Percentiles rank a stretch among this genome's conserved stretches.
Evolutionary conservation across 2,113 vertebrate genomes (phyloP).

Genomic region (Heteronetta atricapilla): DNA sequence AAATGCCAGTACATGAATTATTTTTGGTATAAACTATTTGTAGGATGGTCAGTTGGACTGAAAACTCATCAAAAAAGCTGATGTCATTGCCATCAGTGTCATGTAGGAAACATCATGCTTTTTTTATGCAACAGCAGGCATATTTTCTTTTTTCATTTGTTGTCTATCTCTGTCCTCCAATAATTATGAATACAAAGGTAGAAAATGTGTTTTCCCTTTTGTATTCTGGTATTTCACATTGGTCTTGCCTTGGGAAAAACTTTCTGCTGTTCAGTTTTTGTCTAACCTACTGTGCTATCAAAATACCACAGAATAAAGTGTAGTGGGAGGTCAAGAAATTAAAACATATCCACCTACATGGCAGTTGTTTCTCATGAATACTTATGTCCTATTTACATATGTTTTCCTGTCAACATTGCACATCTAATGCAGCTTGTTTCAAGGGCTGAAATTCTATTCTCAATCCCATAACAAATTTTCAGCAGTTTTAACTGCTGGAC

Average conservation of each 20-base stretch:
- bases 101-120: neutral
- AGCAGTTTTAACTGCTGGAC: neutral
- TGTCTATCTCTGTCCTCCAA: neutral
- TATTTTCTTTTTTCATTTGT: neutral
- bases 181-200: neutral
- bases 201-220: neutral
- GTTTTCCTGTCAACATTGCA: neutral
- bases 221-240: neutral
- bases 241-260: neutral
- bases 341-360: neutral
- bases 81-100: accelerated
- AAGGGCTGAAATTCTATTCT: neutral
- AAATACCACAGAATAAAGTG: neutral
- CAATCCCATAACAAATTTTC: neutral
- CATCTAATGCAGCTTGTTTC: neutral
- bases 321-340: neutral
- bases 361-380: neutral
- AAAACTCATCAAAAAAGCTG: neutral
- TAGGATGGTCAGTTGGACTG: neutral
- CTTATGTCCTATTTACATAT: neutral
- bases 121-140: neutral
- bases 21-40: neutral
- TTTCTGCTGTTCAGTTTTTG: neutral
- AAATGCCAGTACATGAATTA: neutral
- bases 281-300: neutral